Conservation (phyloP, 2,888 invertebrate genomes). For the Crematogaster levior region DNA sequence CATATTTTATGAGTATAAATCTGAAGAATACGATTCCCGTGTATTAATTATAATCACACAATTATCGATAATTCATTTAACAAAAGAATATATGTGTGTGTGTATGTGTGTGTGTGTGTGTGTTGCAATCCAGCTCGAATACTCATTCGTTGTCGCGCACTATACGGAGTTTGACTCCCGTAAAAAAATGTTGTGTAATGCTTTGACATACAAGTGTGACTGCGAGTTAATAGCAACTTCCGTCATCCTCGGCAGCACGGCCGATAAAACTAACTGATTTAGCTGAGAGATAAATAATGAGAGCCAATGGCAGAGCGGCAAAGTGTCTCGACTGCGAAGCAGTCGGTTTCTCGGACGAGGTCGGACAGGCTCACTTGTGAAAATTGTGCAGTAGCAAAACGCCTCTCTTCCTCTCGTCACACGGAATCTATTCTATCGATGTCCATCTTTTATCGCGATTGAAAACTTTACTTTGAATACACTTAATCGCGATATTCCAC, state of each 20-base stretch:
- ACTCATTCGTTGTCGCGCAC: conserved; percentile 33
- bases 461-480: conserved; percentile 33
- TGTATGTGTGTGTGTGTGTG: too few relatives aligned
- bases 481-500: conserved; percentile 62
- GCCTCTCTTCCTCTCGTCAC: conserved; percentile 54
- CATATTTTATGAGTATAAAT: not conserved
- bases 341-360: conserved; percentile 75
- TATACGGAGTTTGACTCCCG: conserved; percentile 19
- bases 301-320: conserved; percentile 85
- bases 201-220: conserved; percentile 63
- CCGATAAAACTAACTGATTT: conserved; percentile 52
- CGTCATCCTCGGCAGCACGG: conserved; percentile 31
- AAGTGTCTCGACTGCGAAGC: conserved; percentile 83
- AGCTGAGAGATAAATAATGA: conserved; percentile 85
- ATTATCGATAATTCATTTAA: not conserved
- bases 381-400: conserved; percentile 71
- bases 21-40: not conserved
- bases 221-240: conserved; percentile 55
- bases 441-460: conserved; percentile 24
- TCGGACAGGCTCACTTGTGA: conserved; percentile 73
- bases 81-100: not conserved
- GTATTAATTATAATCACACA: not conserved
- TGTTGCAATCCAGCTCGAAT: conserved; percentile 25
- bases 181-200: conserved; percentile 55
- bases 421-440: conserved; percentile 27